phyloP scores from a whole-genome alignment of 2,113 vertebrate species.

The Phocoena sinus region DNA sequence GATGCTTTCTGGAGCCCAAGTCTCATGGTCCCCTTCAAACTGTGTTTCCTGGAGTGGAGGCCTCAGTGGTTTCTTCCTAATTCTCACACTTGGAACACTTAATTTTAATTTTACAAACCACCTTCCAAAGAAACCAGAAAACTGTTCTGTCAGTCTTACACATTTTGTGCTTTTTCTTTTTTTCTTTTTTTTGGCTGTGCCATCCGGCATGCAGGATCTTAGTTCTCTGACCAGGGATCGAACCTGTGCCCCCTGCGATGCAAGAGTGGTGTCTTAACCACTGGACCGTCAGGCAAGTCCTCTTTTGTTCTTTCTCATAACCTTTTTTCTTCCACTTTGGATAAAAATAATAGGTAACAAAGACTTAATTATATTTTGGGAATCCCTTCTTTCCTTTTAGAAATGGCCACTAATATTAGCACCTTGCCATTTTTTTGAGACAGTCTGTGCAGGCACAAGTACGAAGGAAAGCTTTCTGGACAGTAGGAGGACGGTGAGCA shows the following conservation, averaged over 20 bases:
- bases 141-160: neutral
- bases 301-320: neutral
- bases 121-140: neutral
- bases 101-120: neutral
- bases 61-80: neutral
- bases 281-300: no score
- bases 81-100: neutral
- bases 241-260: no score
- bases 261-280: no score
- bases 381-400: neutral
- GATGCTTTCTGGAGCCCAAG: neutral
- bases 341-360: neutral
- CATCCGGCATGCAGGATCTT: no score
- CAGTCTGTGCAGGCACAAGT: neutral
- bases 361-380: neutral
- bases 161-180: neutral
- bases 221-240: no score
- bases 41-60: neutral
- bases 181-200: no score
- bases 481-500: neutral
- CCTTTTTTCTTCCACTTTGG: neutral
- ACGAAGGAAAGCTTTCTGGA: neutral
- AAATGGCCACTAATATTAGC: neutral
- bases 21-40: neutral
- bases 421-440: neutral